Evolutionary conservation across 2,888 invertebrate species (phyloP).

Genomic region (Hedychridium roseum): DNA sequence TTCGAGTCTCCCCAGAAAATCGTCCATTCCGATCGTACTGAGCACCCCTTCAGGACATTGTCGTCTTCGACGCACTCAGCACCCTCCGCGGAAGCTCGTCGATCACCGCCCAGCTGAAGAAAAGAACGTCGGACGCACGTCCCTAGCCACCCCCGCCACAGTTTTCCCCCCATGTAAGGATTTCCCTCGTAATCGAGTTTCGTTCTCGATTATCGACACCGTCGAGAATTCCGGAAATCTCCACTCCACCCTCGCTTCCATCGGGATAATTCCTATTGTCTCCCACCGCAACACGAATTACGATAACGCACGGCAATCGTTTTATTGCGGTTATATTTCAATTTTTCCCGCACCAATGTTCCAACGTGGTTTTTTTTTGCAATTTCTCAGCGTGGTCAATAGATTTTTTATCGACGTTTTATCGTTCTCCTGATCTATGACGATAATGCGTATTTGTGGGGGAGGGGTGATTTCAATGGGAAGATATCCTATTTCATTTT

Average conservation of each 20-base stretch:
- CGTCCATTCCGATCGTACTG: slow-evolving; percentile 26
- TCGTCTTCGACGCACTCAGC: slow-evolving; percentile 14
- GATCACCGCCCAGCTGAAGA: slow-evolving; percentile 37
- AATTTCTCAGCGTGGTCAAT: background rate
- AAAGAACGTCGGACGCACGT: slow-evolving; percentile 30
- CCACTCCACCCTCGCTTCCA: background rate
- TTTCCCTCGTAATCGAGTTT: slow-evolving; percentile 45
- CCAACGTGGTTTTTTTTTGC: background rate
- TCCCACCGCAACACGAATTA: background rate
- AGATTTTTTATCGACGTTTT: background rate
- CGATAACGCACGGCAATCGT: background rate
- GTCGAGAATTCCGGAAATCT: background rate
- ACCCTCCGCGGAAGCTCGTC: slow-evolving; percentile 46
- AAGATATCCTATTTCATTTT: too few species aligned
- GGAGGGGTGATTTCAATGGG: too few species aligned
- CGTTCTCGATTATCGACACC: slow-evolving; percentile 38
- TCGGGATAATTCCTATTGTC: background rate
- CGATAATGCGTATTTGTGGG: too few species aligned
- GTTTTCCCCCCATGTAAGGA: slow-evolving; percentile 36
- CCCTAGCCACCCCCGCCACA: slow-evolving; percentile 29
- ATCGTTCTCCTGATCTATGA: too few species aligned
- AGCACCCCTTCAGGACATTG: slow-evolving; percentile 17
- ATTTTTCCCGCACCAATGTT: background rate
- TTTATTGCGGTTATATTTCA: background rate
- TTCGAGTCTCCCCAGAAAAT: slow-evolving; percentile 26